Evolutionary conservation across 2,113 vertebrate genomes (phyloP).

Genomic region (Stigmatopora nigra): DNA sequence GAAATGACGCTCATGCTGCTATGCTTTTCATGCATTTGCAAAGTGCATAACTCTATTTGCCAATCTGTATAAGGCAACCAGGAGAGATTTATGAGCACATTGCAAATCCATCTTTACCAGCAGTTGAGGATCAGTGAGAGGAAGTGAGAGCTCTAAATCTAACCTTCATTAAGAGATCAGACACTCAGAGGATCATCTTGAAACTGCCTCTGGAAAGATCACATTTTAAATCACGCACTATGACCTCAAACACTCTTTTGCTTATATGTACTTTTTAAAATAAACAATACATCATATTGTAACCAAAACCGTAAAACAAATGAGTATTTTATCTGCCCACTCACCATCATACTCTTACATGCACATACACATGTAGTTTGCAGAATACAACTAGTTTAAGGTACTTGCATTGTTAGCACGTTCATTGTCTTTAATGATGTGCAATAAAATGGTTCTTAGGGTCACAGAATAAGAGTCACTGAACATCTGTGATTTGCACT

Average conservation of each 20-base stretch:
- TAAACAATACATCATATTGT: neutral
- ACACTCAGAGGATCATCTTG: conserved; percentile 50
- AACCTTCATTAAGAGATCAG: conserved; percentile 52
- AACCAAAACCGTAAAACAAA: neutral
- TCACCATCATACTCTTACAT: no score
- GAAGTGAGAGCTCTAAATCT: conserved; percentile 37
- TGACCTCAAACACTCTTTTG: conserved; percentile 20
- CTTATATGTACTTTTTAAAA: neutral
- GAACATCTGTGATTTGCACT: conserved; percentile 39
- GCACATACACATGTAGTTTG: no score
- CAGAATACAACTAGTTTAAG: neutral
- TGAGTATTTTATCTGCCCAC: neutral
- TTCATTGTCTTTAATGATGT: conserved; percentile 32
- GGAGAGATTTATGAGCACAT: neutral
- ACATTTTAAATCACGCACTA: conserved; percentile 34
- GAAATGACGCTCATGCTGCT: neutral
- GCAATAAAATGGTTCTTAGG: conserved; percentile 35
- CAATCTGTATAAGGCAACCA: neutral
- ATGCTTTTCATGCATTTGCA: neutral
- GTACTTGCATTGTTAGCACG: conserved; percentile 7
- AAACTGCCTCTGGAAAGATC: conserved; percentile 46
- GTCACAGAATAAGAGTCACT: conserved; percentile 46
- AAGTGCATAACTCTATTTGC: neutral
- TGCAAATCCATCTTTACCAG: conserved; percentile 22
- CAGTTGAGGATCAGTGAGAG: conserved; percentile 27